Percentiles rank a stretch among this genome's conserved stretches.
Conservation (phyloP, 2,888 invertebrate species). For the Gastracanthus pulcherrimus region DNA sequence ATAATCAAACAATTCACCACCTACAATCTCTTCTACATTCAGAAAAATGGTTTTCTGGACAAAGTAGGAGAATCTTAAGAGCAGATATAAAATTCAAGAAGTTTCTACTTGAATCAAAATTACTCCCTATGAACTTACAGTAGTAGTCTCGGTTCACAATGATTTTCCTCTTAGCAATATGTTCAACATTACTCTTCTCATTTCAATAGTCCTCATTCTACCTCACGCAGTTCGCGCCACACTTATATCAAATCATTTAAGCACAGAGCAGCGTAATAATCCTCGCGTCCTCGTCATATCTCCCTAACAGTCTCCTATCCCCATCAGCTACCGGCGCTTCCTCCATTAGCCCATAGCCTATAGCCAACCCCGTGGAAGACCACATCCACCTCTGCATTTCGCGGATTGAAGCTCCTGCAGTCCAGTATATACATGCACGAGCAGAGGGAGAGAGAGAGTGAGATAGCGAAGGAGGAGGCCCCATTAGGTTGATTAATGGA, state of each 20-base stretch:
- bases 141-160: no score
- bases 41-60: no score
- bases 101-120: no score
- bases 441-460: background rate
- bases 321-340: constrained; percentile 8
- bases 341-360: constrained; percentile 34
- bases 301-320: background rate
- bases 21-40: no score
- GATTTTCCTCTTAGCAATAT: no score
- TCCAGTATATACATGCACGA: background rate
- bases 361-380: background rate
- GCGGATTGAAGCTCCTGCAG: background rate
- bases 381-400: background rate
- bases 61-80: no score
- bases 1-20: no score
- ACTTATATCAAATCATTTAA: background rate
- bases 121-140: no score
- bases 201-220: no score
- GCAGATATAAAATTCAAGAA: no score
- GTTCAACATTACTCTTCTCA: no score
- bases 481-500: constrained; percentile 52
- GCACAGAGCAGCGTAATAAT: constrained; percentile 29
- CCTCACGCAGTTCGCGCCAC: no score
- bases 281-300: background rate
- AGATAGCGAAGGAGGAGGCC: background rate